These are phyloP conservation scores for Cataglyphis rosenhaueri DNA, from an alignment of 2,888 invertebrate genomes.

Conservation along the genomic window DNA sequence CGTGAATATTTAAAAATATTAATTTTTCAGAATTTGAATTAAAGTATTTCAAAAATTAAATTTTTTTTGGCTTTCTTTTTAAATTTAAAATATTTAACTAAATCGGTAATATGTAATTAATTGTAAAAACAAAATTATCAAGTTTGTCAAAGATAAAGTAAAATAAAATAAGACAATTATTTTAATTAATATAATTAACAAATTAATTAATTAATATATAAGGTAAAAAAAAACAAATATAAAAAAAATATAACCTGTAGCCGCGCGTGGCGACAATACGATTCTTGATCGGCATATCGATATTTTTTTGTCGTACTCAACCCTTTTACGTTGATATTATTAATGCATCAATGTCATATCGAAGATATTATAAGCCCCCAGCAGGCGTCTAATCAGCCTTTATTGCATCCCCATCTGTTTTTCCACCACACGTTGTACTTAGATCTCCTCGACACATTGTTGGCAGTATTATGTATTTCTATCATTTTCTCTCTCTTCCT, in stretches of 20 bases:
- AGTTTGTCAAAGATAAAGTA: not conserved
- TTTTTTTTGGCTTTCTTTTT: not conserved
- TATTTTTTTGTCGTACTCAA: constrained; percentile 12
- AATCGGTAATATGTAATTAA: not conserved
- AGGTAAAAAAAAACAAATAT: not conserved
- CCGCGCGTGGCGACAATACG: not conserved
- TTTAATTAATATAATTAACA: not conserved
- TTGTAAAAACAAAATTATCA: not conserved
- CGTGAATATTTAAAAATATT: not conserved
- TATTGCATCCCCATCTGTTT: constrained; percentile 15
- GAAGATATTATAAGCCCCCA: constrained; percentile 24
- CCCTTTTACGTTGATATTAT: constrained; percentile 20
- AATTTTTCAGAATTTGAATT: not conserved
- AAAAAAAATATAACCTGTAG: not conserved
- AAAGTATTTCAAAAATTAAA: not conserved
- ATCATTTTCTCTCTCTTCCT: constrained; percentile 6
- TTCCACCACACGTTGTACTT: not conserved
- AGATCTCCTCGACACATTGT: not conserved
- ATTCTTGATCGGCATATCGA: not conserved
- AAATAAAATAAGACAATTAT: not conserved
- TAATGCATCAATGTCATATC: constrained; percentile 52
- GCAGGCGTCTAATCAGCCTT: constrained; percentile 36
- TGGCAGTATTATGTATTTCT: constrained; percentile 30
- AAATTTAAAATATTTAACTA: not conserved
- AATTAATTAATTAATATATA: not conserved